Evolutionary conservation across 2,888 invertebrate genomes (phyloP).

Genomic region (Acleris emargana): DNA sequence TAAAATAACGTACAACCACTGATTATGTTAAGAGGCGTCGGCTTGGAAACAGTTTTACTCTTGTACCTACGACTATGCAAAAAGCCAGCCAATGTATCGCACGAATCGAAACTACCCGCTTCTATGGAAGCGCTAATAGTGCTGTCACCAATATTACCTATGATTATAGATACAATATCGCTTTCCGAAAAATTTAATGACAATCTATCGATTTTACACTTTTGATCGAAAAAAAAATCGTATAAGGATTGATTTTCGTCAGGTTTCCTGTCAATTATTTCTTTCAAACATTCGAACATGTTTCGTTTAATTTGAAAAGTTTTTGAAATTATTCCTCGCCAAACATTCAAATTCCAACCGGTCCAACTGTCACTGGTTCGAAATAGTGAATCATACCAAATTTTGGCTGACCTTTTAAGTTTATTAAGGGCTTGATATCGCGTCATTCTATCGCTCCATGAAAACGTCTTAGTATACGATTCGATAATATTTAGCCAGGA

Average conservation of each 20-base stretch:
- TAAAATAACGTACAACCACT: no score
- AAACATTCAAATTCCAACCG: background rate
- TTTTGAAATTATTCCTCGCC: background rate
- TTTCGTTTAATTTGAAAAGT: no score
- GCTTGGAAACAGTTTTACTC: no score
- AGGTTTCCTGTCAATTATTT: no score
- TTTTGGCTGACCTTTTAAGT: background rate
- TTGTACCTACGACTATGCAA: no score
- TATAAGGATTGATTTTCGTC: no score
- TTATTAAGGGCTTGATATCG: constrained; percentile 13
- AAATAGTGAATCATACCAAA: constrained; percentile 9
- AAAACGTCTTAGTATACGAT: background rate
- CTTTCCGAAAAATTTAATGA: constrained; percentile 5
- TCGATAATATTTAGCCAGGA: constrained; percentile 14
- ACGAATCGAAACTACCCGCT: no score
- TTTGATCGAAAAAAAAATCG: no score
- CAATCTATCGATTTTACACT: constrained; percentile 4
- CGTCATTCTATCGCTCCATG: constrained; percentile 7
- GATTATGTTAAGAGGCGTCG: no score
- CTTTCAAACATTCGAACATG: no score
- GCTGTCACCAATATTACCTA: constrained; percentile 3
- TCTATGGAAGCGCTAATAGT: constrained; percentile 2
- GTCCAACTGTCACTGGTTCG: background rate
- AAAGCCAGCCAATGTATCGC: no score
- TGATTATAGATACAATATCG: constrained; percentile 8